Base-by-base conservation (phyloP, 2,888 invertebrate species). In the Nymphalis polychloros region DNA sequence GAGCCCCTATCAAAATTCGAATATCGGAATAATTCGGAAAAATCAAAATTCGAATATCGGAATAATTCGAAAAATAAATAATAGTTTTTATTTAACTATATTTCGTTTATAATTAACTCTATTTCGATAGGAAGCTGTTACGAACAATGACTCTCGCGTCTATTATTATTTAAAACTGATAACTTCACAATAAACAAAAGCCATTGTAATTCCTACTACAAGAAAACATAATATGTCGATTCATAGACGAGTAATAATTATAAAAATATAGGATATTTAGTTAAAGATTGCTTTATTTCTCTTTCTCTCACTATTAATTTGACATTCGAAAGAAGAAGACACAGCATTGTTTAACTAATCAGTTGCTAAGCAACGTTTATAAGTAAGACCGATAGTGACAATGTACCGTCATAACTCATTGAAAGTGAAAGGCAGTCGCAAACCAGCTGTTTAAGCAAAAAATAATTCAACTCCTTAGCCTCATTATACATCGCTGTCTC, bases 361-460 rank as follows among this genome's bases (percentile, higher is more conserved):
- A 31, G 27, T 31, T 6, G 27, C 27, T 31, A 31, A 31, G 27
- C 27, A 31, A 31, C 27, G 27, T 1, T 31, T 31, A 31, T 31
- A 6, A 31, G 27, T 31, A 31, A 31, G 27, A 6, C 27, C 27
- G 27, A 6, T 20, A 60, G 65, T 52, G 52, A 48, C 65, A 61
- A 19, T 63, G 60, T 64, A 64, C 53, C 61, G 68, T 64, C 50
- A 60, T 35, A 60, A 68, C 35, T 46, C 60, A 61, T 57, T 57
- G 57, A 64, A 68, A 68, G 68, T 68, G 68, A 68, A 68, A 68
- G 64, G 64, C 47, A 61, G 64, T 35, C 52, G 35, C 48, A 31
- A 57, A 62, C 68, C 61, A 49, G 66, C 27, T 60, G 10, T 47
- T 61, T 23, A 49, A 10, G 31, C 47, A 23, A 35, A 47, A 23